Evolutionary conservation across 2,113 vertebrate species (phyloP), one percentile per base, ranked within the genome.

Genomic region (Clupea harengus): DNA sequence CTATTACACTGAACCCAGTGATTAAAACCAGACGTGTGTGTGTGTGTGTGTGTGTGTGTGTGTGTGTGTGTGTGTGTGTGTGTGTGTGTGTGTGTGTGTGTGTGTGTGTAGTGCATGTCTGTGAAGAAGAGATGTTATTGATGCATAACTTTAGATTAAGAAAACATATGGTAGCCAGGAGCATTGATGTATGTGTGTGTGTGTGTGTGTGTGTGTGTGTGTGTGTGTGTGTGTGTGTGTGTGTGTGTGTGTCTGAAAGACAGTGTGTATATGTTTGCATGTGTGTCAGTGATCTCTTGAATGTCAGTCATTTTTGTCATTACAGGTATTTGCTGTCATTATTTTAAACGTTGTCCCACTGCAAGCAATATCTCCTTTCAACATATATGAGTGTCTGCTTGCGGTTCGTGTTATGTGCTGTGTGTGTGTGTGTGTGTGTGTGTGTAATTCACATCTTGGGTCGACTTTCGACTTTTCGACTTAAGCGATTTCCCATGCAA

Each of bases 21-120:
- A 85, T 82, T 75, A 57, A 18, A 87, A 75, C 32, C 84, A 83
- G 84, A 85, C 84, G 17, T 82, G 46, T 84, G 50, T 84, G 52
- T 87, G 49, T 87, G 49, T 82, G 80, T 85, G 64, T 85, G 20
- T 75, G 81, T 82, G 80, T 85, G 57, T 84, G 60, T 82, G 83
- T 85, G 57, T 85, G 83, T 82, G 57, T 82, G 57, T 46, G 18
- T 67, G 83, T 84, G 52, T 45, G 83, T 84, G 64, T 50, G 44
- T 49, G 45, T 47, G 75, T 81, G 45, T 50, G 75, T 80, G 45
- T 50, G 75, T 78, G 22, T 80, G 75, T 81, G 45, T 25, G 54
- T 67, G 10, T 72, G 64, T 72, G 64, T 72, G 64, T 32, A 67
- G 60, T n/a, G 60, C n/a, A 25, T 67, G 60, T 67, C 60, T 67